A percentile compares a stretch with the other conserved stretches of the same genome.
phyloP scores from a whole-genome alignment of 2,113 vertebrate species.

The Cavia porcellus region DNA sequence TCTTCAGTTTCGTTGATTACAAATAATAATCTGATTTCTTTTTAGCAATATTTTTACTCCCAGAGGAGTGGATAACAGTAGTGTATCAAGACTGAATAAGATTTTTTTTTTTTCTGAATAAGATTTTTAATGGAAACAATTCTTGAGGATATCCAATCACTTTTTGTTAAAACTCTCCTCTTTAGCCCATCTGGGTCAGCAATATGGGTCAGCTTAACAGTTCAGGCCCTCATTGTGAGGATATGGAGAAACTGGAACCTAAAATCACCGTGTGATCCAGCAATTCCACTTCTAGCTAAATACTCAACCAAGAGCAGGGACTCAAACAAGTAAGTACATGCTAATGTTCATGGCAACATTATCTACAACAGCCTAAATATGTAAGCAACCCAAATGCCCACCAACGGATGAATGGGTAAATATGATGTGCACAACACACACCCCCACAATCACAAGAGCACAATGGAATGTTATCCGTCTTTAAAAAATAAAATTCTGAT shows the following conservation, averaged over 20 bases:
- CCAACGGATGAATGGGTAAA: not conserved
- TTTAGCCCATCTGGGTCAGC: not conserved
- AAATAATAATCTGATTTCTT: conserved; percentile 15
- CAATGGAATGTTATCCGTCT: not conserved
- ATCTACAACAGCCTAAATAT: not conserved
- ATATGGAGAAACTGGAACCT: not conserved
- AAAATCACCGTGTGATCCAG: not conserved
- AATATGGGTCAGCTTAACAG: not conserved
- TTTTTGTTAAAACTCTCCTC: not conserved
- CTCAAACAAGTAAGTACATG: not conserved
- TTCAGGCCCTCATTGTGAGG: not conserved
- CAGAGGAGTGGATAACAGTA: not conserved
- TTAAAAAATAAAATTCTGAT: not conserved
- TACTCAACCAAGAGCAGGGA: not conserved
- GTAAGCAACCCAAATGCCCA: not conserved
- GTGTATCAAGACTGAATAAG: not conserved
- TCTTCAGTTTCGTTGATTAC: not conserved
- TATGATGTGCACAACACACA: not conserved
- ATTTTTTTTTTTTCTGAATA: too few relatives aligned
- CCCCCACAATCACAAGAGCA: not conserved
- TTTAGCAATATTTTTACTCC: conserved; percentile 23
- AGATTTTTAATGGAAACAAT: not conserved
- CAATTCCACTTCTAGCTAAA: not conserved
- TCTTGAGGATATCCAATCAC: not conserved
- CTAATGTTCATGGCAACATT: not conserved